phyloP scores from a whole-genome alignment of 1,140 invertebrate genomes.

The Musca domestica region DNA sequence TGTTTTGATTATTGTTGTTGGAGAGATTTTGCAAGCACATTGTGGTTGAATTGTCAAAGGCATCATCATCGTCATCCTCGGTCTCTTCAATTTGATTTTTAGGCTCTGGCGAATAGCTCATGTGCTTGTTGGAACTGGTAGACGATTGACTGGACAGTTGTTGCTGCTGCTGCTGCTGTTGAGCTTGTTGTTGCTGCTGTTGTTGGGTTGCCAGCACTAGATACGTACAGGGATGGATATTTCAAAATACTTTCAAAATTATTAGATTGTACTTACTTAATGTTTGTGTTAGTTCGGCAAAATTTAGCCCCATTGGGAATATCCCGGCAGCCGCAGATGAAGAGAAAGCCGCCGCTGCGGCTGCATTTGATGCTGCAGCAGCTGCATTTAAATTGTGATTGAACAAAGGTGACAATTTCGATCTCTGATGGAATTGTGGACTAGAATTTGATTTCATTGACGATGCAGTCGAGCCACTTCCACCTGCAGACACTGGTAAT shows the following conservation, averaged over 20 bases:
- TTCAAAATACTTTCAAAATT: too few species aligned
- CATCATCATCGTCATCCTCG: slow-evolving; percentile 63
- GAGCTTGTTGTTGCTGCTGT: slow-evolving; percentile 20
- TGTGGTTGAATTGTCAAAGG: slow-evolving; percentile 58
- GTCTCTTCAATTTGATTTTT: slow-evolving; percentile 54
- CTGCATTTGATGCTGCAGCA: slow-evolving; percentile 17
- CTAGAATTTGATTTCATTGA: slow-evolving; percentile 9
- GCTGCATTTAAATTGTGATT: slow-evolving; percentile 16
- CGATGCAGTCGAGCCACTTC: background rate
- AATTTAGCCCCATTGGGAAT: slow-evolving; percentile 45
- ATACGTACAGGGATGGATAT: background rate
- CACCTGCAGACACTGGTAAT: background rate
- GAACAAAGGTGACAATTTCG: slow-evolving; percentile 9
- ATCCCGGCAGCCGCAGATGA: slow-evolving; percentile 26
- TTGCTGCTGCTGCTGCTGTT: slow-evolving; percentile 28
- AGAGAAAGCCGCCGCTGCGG: slow-evolving; percentile 22
- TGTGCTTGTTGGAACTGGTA: slow-evolving; percentile 24
- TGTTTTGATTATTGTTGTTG: slow-evolving; percentile 47
- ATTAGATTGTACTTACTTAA: slow-evolving; percentile 55
- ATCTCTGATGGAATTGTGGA: slow-evolving; percentile 10
- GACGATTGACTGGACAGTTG: slow-evolving; percentile 24
- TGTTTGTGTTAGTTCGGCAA: slow-evolving; percentile 56
- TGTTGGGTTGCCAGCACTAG: slow-evolving; percentile 45
- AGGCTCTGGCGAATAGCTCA: slow-evolving; percentile 33
- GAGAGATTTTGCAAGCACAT: slow-evolving; percentile 51